Conservation (phyloP, 1,140 invertebrate species). For the Drosophila jambulina region DNA sequence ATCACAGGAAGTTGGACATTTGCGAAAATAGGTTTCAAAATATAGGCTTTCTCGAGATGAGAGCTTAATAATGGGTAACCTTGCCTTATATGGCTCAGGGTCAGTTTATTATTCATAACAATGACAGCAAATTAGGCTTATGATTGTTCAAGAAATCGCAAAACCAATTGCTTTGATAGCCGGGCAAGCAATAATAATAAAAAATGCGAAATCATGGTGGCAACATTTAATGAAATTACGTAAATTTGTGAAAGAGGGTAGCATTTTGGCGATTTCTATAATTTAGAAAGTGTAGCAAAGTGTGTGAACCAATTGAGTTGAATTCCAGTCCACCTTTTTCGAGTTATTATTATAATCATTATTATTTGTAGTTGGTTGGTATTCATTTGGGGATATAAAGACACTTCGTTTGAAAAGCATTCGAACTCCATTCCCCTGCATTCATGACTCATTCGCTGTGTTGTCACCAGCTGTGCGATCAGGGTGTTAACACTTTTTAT, state of each 20-base stretch:
- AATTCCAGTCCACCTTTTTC: not conserved
- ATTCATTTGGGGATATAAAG: not conserved
- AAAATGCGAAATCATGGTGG: slow-evolving; percentile 50
- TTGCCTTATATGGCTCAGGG: slow-evolving; percentile 62
- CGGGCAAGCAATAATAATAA: slow-evolving; percentile 26
- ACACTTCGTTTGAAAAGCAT: slow-evolving; percentile 2
- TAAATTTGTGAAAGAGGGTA: slow-evolving; percentile 24
- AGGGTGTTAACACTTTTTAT: slow-evolving; percentile 62
- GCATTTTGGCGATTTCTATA: slow-evolving; percentile 14
- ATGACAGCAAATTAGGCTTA: slow-evolving; percentile 63
- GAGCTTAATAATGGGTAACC: slow-evolving; percentile 45
- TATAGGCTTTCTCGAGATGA: slow-evolving; percentile 22
- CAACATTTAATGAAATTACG: slow-evolving; percentile 35
- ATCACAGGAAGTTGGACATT: slow-evolving; percentile 29
- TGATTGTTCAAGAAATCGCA: slow-evolving; percentile 61
- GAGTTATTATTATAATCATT: not conserved
- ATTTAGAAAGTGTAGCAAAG: slow-evolving; percentile 35
- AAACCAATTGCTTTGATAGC: slow-evolving; percentile 64
- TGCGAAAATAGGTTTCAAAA: slow-evolving; percentile 13
- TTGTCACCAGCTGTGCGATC: slow-evolving; percentile 65
- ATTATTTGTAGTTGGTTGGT: not conserved
- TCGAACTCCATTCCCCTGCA: slow-evolving; percentile 13
- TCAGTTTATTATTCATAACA: slow-evolving; percentile 51
- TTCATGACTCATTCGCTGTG: slow-evolving; percentile 50
- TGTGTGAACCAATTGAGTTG: slow-evolving; percentile 28